These are phyloP conservation scores for Tenthredo distinguenda DNA, from an alignment of 2,888 invertebrate species.

Conservation along the genomic window DNA sequence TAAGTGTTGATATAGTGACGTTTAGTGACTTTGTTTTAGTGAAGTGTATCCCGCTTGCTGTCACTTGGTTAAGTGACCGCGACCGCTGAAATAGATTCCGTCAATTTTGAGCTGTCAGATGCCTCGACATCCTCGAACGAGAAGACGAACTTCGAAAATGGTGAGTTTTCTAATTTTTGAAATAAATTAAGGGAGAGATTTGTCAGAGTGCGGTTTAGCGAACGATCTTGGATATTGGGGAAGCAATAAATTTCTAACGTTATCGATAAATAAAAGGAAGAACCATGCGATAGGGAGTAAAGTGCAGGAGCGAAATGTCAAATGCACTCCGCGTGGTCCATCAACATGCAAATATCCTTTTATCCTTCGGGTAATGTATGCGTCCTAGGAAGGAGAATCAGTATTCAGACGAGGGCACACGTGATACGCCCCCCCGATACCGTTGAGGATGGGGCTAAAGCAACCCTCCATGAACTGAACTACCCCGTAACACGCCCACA, in stretches of 20 bases:
- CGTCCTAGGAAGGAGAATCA: constrained; percentile 73
- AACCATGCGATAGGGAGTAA: constrained; percentile 54
- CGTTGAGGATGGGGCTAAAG: constrained; percentile 57
- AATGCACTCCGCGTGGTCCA: constrained; percentile 74
- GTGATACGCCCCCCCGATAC: constrained; percentile 71
- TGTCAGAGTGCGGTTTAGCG: neutral
- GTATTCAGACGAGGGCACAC: constrained; percentile 71
- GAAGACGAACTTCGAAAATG: constrained; percentile 41
- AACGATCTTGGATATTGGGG: neutral
- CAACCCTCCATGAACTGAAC: constrained; percentile 61
- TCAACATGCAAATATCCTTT: constrained; percentile 75
- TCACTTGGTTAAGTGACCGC: neutral
- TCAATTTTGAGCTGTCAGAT: neutral
- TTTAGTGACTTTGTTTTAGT: constrained; percentile 45
- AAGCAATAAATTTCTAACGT: neutral
- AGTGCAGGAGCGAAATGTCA: constrained; percentile 74
- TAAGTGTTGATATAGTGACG: constrained; percentile 43
- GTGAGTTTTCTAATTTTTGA: neutral
- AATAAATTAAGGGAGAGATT: neutral
- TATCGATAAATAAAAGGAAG: constrained; percentile 16
- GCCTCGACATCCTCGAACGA: constrained; percentile 15
- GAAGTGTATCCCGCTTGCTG: constrained; percentile 22
- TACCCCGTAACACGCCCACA: constrained; percentile 52
- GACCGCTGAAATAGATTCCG: neutral
- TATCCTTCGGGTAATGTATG: constrained; percentile 73